Conservation (phyloP, 2,797 vertebrate genomes). For the Myoxocephalus aenaeus region DNA sequence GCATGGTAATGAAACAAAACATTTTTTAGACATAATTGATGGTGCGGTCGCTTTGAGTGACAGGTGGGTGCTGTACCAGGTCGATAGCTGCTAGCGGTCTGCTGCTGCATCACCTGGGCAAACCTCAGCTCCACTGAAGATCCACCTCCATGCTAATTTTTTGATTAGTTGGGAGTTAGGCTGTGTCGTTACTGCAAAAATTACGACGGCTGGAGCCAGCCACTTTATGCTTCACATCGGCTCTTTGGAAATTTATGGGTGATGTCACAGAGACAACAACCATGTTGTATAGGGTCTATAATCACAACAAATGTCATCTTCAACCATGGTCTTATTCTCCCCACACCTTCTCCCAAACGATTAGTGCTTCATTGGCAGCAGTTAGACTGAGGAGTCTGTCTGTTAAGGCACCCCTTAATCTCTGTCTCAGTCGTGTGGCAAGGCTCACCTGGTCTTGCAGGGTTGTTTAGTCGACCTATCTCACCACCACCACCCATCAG, state of each 20-base stretch:
- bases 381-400: neutral
- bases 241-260: too few relatives aligned
- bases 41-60: too few relatives aligned
- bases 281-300: neutral
- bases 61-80: too few relatives aligned
- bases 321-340: neutral
- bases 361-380: neutral
- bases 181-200: too few relatives aligned
- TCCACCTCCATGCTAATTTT: neutral
- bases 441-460: slow-evolving; percentile 31
- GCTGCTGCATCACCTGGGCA: too few relatives aligned
- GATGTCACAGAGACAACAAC: neutral
- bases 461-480: slow-evolving; percentile 32
- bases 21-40: too few relatives aligned
- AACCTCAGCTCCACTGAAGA: neutral
- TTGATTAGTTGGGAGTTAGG: too few relatives aligned
- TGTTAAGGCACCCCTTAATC: slow-evolving; percentile 10
- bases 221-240: too few relatives aligned
- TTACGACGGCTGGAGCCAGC: too few relatives aligned
- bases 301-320: neutral
- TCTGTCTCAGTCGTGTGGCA: neutral
- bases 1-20: neutral
- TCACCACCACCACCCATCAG: slow-evolving; percentile 39
- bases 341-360: neutral
- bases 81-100: too few relatives aligned